Evolutionary conservation across 2,888 invertebrate genomes (phyloP), one percentile per base, ranked within the genome.

Genomic region (Sabatieria punctata): DNA sequence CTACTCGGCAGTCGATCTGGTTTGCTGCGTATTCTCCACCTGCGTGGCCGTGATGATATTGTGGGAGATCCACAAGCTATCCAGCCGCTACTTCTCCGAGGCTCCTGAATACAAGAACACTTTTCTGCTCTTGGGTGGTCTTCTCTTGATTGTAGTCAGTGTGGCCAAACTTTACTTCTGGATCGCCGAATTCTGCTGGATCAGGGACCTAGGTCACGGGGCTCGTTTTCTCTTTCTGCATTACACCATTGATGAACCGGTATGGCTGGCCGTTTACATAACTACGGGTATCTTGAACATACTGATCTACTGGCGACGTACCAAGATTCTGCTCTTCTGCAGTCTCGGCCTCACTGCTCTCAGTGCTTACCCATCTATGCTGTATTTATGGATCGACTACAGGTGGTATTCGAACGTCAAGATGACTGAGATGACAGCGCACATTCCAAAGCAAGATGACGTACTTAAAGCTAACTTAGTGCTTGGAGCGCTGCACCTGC

Each of bases 191-290:
- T 8, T 46, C 36, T 3, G 13, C 2, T 46, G 46, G 46, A 11
- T 25, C 19, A 15, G 25, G 2, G 4, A 13, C 2, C 13, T 46
- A 21, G 46, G 46, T 27, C 25, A 39, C 2, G 8, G 23, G 22
- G n/a, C n/a, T 2, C 39, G 26, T 1, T 48, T 44, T 44, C 2
- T 44, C 13, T 44, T 48, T 24, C 15, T 48, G 22, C 37, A 48
- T 40, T 48, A 48, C 40, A 48, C 48, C 24, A 30, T 48, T 11
- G 48, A 48, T 41, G 48, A 48, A 19, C 48, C 48, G 21, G 35
- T 48, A 2, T 48, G 48, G 48, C 24, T 38, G 26, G 15, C 15
- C 11, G 18, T 48, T 18, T 39, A 26, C 26, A 3, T 25, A 6
- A 35, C 36, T 25, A 23, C 35, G 4, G 46, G 33, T 22, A 6